Evolutionary conservation across 2,888 invertebrate species (phyloP), one percentile per base, ranked within the genome.

Genomic region (Apodemia hepburni): DNA sequence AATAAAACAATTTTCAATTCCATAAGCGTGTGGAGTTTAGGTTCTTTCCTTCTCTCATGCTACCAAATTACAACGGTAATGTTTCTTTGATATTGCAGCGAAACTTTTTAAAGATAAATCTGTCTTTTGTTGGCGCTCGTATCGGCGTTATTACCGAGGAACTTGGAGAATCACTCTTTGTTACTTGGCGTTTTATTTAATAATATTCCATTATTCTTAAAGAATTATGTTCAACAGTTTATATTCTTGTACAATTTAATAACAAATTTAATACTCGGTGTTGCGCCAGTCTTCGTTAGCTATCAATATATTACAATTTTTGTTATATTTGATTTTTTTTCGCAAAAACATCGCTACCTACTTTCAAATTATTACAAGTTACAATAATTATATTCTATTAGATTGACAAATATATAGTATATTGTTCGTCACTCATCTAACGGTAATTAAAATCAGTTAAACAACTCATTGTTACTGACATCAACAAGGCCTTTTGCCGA

Each of bases 91-190:
- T 71, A 71, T 68, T 70, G 70, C 71, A 70, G 69, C 62, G 65
- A 65, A 69, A 67, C 70, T 70, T 71, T 70, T 71, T 68, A 65
- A 69, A 70, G 70, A 70, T 70, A 70, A 71, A 71, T 70, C 66
- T 64, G 68, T 69, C 70, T 70, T 70, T 70, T 70, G 67, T 68
- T 67, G 68, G 67, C 69, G 68, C 62, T 65, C 70, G 68, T 69
- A 59, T 59, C 59, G 59, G 59, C 38, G 59, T 70, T 71, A 68
- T 69, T 66, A 67, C 68, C 67, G 65, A 63, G 68, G 60, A 68
- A 70, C 67, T 68, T 68, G 49, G 67, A 66, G 64, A 68, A 67
- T 64, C 65, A 64, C 47, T 65, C 69, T 69, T 65, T 66, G 66
- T 62, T 62, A 67, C 64, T 59, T 60, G 64, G 58, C 64, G 59